Evolutionary conservation across 2,797 vertebrate genomes (phyloP).

Genomic region (Labroides dimidiatus): DNA sequence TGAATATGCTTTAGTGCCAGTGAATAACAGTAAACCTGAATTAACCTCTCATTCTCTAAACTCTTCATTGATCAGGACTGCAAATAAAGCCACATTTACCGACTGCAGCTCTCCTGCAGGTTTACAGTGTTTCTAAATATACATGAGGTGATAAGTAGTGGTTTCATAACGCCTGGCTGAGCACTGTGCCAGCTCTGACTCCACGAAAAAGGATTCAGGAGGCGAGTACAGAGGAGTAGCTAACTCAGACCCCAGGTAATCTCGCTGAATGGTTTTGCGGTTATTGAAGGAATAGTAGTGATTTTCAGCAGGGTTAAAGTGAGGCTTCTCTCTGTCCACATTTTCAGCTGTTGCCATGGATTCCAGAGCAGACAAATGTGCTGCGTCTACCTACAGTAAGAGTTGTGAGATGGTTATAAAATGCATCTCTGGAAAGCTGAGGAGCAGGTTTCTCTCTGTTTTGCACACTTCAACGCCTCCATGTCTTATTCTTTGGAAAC

Average conservation of each 20-base stretch:
- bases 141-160: constrained; percentile 20
- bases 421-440: constrained; percentile 29
- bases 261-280: constrained; percentile 45
- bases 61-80: constrained; percentile 40
- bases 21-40: constrained; percentile 59
- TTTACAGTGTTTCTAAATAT: constrained; percentile 54
- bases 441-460: constrained; percentile 17
- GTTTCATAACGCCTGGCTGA: constrained; percentile 43
- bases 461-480: constrained; percentile 5
- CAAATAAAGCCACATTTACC: constrained; percentile 35
- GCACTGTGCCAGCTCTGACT: constrained; percentile 38
- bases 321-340: constrained; percentile 53
- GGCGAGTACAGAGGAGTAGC: constrained; percentile 38
- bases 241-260: constrained; percentile 49
- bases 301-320: constrained; percentile 63
- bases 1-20: constrained; percentile 59
- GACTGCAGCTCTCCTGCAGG: constrained; percentile 25
- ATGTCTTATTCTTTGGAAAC: neutral
- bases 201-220: constrained; percentile 1
- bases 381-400: constrained; percentile 37
- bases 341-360: constrained; percentile 73
- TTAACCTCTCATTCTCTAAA: constrained; percentile 53
- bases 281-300: constrained; percentile 56
- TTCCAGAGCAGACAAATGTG: constrained; percentile 64
- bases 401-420: constrained; percentile 49